Conservation (phyloP, 1,140 invertebrate genomes). For the Chrysomallon squamiferum region DNA sequence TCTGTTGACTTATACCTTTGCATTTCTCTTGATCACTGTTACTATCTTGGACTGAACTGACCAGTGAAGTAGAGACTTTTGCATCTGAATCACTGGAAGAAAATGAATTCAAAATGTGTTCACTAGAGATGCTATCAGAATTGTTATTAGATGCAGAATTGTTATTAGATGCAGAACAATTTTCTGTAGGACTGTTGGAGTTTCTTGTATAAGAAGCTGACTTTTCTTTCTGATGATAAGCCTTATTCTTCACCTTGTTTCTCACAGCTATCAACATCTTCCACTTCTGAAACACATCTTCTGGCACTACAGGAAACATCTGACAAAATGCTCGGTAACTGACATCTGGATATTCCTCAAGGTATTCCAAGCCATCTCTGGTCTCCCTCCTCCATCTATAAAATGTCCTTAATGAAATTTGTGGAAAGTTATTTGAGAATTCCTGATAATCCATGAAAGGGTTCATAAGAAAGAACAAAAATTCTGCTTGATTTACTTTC, state of each 20-base stretch:
- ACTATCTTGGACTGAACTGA: no score
- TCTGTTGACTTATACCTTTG: no score
- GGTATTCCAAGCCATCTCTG: constrained; percentile 24
- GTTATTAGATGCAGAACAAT: neutral
- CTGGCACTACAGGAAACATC: constrained; percentile 11
- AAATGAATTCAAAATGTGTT: neutral
- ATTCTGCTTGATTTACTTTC: constrained; percentile 16
- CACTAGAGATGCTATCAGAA: neutral
- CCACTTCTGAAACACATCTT: constrained; percentile 16
- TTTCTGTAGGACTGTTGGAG: neutral
- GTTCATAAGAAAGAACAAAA: constrained; percentile 23
- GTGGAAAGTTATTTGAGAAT: constrained; percentile 18
- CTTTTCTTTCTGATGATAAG: no score
- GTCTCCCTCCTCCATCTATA: constrained; percentile 28
- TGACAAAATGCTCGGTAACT: constrained; percentile 16
- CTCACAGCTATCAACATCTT: constrained; percentile 8
- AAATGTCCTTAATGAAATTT: constrained; percentile 19
- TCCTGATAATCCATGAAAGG: constrained; percentile 27
- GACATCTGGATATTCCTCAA: constrained; percentile 15
- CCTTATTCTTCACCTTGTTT: neutral
- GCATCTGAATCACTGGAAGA: neutral
- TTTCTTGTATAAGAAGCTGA: neutral
- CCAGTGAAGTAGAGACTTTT: no score
- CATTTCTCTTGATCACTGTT: no score
- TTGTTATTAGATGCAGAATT: neutral